phyloP scores from a whole-genome alignment of 2,113 vertebrate genomes.

The Oophaga pumilio region DNA sequence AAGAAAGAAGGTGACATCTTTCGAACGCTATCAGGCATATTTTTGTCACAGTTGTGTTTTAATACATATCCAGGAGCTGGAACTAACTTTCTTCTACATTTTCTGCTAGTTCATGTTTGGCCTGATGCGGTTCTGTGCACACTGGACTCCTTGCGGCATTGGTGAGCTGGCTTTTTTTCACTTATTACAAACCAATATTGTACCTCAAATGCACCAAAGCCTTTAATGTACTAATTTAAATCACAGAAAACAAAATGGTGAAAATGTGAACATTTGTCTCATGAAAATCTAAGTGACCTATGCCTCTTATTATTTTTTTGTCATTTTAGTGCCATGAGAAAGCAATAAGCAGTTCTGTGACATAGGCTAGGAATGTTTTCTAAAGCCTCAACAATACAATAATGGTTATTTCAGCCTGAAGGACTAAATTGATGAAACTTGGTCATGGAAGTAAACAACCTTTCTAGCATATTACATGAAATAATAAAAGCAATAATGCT shows the following conservation, averaged over 20 bases:
- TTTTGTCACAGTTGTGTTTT: too few species aligned
- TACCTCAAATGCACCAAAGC: too few species aligned
- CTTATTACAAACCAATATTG: too few species aligned
- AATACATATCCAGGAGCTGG: too few species aligned
- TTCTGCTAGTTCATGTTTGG: too few species aligned
- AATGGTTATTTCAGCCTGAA: conserved; percentile 40
- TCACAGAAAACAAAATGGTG: not conserved
- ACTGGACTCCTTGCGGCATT: not conserved
- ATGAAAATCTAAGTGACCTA: not conserved
- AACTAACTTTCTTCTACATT: too few species aligned
- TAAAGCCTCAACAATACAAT: conserved; percentile 19
- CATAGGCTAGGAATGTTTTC: conserved; percentile 15
- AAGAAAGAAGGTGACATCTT: too few species aligned
- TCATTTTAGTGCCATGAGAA: not conserved
- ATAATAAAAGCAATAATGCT: conserved; percentile 33
- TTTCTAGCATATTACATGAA: conserved; percentile 32
- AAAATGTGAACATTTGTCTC: not conserved
- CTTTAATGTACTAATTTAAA: not conserved
- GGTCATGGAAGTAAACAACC: conserved; percentile 29
- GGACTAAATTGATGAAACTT: conserved; percentile 35
- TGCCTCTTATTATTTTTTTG: conserved; percentile 3
- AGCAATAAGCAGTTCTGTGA: conserved; percentile 34
- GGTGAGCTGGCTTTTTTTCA: too few species aligned
- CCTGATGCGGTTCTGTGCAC: not conserved
- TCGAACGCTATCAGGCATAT: too few species aligned